These are phyloP conservation scores for Microcaecilia unicolor DNA, from an alignment of 2,797 vertebrate species.

Conservation along the genomic window DNA sequence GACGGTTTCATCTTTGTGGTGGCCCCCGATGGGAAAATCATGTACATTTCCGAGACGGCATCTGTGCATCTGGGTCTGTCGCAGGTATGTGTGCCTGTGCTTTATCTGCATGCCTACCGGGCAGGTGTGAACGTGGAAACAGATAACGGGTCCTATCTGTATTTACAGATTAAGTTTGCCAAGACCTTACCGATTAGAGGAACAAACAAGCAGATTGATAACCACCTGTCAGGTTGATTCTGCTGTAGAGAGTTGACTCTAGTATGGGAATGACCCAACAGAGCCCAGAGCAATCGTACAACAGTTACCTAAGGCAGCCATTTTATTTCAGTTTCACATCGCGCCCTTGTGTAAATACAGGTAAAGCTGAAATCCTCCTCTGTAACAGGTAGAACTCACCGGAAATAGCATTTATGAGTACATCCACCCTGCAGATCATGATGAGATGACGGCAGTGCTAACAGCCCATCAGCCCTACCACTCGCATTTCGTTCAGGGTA, in stretches of 20 bases:
- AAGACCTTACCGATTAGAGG: too few relatives aligned
- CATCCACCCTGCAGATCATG: constrained; percentile 92
- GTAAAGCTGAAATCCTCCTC: background rate
- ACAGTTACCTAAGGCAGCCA: too few relatives aligned
- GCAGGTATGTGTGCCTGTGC: constrained; percentile 62
- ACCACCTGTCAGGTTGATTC: too few relatives aligned
- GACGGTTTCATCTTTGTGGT: constrained; percentile 97
- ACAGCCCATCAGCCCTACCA: constrained; percentile 93
- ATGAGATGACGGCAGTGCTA: constrained; percentile 93
- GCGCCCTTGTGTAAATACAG: background rate
- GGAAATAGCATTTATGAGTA: constrained; percentile 97
- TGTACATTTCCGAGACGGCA: constrained; percentile 97
- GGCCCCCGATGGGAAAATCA: constrained; percentile 94
- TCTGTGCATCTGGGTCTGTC: constrained; percentile 93
- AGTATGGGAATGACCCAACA: too few relatives aligned
- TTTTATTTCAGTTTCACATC: too few relatives aligned
- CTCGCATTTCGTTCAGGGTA: constrained; percentile 93
- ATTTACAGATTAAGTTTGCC: too few relatives aligned
- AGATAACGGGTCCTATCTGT: background rate
- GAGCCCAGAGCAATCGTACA: too few relatives aligned
- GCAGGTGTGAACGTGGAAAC: constrained; percentile 1
- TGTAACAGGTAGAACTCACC: constrained; percentile 90
- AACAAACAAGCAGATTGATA: background rate
- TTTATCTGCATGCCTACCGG: background rate
- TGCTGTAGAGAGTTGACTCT: too few relatives aligned